Conservation (phyloP, 1,140 invertebrate genomes). For the Chlorops oryzae region DNA sequence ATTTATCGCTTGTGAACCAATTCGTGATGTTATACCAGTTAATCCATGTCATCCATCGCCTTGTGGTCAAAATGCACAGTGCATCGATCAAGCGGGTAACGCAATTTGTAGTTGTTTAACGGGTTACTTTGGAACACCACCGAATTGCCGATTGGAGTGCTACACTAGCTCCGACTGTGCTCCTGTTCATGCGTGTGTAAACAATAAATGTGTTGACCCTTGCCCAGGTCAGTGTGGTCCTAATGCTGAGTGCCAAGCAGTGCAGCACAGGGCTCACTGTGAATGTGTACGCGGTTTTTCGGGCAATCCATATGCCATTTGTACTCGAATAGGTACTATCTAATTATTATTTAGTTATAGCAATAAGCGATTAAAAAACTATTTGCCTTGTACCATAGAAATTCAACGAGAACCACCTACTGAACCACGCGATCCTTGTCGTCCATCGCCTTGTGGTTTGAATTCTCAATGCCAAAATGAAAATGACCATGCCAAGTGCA, state of each 20-base stretch:
- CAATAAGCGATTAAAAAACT: constrained; percentile 1
- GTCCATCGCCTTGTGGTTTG: constrained; percentile 68
- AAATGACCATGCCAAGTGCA: constrained; percentile 55
- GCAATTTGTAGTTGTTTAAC: constrained; percentile 69
- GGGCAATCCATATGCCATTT: constrained; percentile 72
- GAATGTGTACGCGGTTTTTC: constrained; percentile 64
- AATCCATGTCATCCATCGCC: constrained; percentile 67
- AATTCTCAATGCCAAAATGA: constrained; percentile 64
- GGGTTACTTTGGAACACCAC: constrained; percentile 65
- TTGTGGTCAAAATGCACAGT: constrained; percentile 73
- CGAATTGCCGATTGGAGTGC: constrained; percentile 69
- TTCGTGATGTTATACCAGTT: constrained; percentile 31
- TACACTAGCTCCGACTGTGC: constrained; percentile 69
- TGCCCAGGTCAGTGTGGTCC: constrained; percentile 71
- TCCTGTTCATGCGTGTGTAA: constrained; percentile 63
- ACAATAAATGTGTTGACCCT: constrained; percentile 74
- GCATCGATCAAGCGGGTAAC: constrained; percentile 61
- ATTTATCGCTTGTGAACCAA: constrained; percentile 37
- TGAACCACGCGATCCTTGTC: constrained; percentile 54
- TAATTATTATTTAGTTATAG: too few relatives aligned
- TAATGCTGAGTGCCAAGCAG: constrained; percentile 65
- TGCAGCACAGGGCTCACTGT: constrained; percentile 67
- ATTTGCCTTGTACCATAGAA: constrained; percentile 9
- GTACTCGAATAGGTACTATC: constrained; percentile 59
- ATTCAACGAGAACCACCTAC: constrained; percentile 10